A percentile compares a stretch with the other conserved stretches of the same genome.
phyloP scores from a whole-genome alignment of 2,888 invertebrate genomes.

The Acrocyrtus sp. region DNA sequence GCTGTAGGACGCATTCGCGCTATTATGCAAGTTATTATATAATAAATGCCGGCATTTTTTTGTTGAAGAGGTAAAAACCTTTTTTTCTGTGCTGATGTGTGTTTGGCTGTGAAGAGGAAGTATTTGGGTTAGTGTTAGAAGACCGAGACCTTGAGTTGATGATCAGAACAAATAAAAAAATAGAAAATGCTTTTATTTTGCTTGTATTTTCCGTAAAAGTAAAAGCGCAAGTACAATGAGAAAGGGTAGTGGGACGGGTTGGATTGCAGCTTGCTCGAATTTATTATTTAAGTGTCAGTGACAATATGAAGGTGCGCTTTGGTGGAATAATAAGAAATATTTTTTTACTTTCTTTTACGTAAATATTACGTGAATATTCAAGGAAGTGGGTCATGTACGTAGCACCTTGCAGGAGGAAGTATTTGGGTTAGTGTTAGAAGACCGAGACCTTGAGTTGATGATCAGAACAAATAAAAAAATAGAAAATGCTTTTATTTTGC shows the following conservation, averaged over 20 bases:
- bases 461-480: neutral
- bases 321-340: neutral
- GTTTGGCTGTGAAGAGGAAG: slow-evolving; percentile 6
- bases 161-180: slow-evolving; percentile 2
- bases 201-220: neutral
- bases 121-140: slow-evolving; percentile 29
- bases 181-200: slow-evolving; percentile 13
- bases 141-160: slow-evolving; percentile 39
- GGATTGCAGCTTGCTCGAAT: neutral
- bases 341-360: slow-evolving; percentile 18
- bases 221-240: neutral
- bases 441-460: slow-evolving; percentile 8
- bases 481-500: neutral
- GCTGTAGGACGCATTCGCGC: too few relatives aligned
- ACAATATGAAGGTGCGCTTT: neutral
- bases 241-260: neutral
- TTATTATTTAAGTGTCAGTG: too few relatives aligned
- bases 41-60: too few relatives aligned
- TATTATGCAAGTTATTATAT: too few relatives aligned
- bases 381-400: slow-evolving; percentile 35
- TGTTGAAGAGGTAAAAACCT: slow-evolving; percentile 6
- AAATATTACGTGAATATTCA: slow-evolving; percentile 23
- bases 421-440: slow-evolving; percentile 2
- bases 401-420: slow-evolving; percentile 24
- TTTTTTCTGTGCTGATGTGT: too few relatives aligned